phyloP scores from a whole-genome alignment of 2,113 vertebrate species.

The Tychaedon coryphoeus region DNA sequence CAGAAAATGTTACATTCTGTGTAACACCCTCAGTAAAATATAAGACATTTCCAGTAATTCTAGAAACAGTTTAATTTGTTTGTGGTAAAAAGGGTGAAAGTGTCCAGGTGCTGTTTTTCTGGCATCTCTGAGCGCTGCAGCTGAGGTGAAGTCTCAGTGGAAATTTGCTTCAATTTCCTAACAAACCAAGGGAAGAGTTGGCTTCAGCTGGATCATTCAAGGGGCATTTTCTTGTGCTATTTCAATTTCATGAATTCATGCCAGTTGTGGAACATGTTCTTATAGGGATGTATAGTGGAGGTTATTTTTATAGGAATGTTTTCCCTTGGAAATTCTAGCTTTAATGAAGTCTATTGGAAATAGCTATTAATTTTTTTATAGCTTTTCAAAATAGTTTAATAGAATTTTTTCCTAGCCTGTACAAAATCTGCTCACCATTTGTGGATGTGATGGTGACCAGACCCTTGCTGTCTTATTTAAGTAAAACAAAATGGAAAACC shows the following conservation, averaged over 20 bases:
- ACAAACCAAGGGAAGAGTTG: background rate
- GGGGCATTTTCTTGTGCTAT: background rate
- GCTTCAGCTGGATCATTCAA: background rate
- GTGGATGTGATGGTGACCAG: background rate
- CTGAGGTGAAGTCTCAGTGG: background rate
- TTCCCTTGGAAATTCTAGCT: background rate
- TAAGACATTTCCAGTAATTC: background rate
- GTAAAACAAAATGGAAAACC: background rate
- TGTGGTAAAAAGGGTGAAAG: background rate
- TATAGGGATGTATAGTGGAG: background rate
- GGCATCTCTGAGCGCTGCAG: background rate
- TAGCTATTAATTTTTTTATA: background rate
- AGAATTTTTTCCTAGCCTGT: background rate
- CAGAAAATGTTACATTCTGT: background rate
- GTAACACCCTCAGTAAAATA: background rate
- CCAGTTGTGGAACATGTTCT: background rate
- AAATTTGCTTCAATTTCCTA: conserved; percentile 2
- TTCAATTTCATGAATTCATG: background rate
- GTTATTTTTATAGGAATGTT: background rate
- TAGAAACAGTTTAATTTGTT: background rate
- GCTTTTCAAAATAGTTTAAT: background rate
- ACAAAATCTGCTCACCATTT: background rate
- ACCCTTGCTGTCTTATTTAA: background rate
- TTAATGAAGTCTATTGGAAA: background rate
- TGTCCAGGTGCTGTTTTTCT: background rate